These are phyloP conservation scores for Cephus pygmeus DNA, from an alignment of 2,888 invertebrate genomes.

Conservation along the genomic window DNA sequence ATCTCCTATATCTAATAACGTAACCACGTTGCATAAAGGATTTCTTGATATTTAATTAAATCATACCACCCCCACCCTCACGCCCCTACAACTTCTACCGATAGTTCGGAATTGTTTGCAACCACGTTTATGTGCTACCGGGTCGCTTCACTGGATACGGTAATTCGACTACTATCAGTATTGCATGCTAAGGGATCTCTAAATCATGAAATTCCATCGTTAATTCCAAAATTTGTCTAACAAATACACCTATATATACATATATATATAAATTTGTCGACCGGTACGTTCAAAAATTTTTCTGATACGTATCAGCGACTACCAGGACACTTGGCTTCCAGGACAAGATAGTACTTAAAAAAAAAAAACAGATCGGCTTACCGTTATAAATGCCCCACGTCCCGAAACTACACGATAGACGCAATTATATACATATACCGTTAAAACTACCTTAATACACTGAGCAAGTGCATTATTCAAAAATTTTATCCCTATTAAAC, in stretches of 20 bases:
- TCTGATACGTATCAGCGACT: too few relatives aligned
- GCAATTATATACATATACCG: conserved; percentile 4
- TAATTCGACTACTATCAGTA: not conserved
- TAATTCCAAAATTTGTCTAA: not conserved
- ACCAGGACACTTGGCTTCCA: too few relatives aligned
- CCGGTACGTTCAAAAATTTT: too few relatives aligned
- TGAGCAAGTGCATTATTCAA: not conserved
- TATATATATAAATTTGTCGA: conserved; percentile 1
- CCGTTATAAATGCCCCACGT: too few relatives aligned
- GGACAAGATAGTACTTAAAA: too few relatives aligned
- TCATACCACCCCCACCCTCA: conserved; percentile 26
- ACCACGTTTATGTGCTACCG: not conserved
- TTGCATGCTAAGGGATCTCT: not conserved
- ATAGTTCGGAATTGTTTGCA: conserved; percentile 36
- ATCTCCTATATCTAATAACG: not conserved
- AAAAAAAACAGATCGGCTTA: too few relatives aligned
- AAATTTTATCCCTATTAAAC: not conserved
- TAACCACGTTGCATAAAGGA: not conserved
- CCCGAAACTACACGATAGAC: too few relatives aligned
- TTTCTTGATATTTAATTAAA: conserved; percentile 52
- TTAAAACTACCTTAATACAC: too few relatives aligned
- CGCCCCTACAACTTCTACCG: conserved; percentile 43
- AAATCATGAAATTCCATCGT: not conserved
- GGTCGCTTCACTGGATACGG: not conserved
- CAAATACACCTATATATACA: not conserved